Percentiles rank a stretch among this genome's conserved stretches.
Evolutionary conservation across 1,140 invertebrate genomes (phyloP).

Genomic region (Globodera rostochiensis): DNA sequence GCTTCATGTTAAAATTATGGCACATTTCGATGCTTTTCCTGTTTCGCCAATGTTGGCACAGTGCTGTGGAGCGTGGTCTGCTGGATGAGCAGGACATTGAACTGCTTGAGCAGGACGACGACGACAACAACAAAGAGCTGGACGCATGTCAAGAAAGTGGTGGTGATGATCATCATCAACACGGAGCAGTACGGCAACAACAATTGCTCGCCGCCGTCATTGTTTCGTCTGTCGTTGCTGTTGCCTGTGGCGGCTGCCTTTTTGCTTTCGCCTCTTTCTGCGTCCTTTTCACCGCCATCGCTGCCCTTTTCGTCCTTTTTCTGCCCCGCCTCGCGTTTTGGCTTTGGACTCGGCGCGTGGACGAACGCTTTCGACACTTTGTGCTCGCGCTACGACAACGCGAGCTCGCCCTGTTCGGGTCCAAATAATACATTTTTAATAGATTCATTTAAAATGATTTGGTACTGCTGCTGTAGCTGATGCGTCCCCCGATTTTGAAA

Average conservation of each 20-base stretch:
- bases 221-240: not conserved
- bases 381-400: slow-evolving; percentile 14
- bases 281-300: not conserved
- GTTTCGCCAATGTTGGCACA: slow-evolving; percentile 6
- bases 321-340: not conserved
- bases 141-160: too few relatives aligned
- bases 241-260: too few relatives aligned
- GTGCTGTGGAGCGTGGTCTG: not conserved
- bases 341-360: not conserved
- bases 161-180: too few relatives aligned
- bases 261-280: not conserved
- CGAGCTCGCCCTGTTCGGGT: slow-evolving; percentile 30
- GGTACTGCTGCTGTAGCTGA: too few relatives aligned
- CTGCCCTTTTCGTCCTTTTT: not conserved
- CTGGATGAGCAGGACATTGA: slow-evolving; percentile 23
- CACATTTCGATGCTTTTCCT: not conserved
- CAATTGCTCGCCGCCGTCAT: not conserved
- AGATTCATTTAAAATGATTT: too few relatives aligned
- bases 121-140: not conserved
- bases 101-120: slow-evolving; percentile 2
- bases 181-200: too few relatives aligned
- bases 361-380: slow-evolving; percentile 10
- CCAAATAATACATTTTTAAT: not conserved
- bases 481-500: too few relatives aligned
- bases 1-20: not conserved